phyloP scores from a whole-genome alignment of 2,797 vertebrate genomes.

The Mus caroli region DNA sequence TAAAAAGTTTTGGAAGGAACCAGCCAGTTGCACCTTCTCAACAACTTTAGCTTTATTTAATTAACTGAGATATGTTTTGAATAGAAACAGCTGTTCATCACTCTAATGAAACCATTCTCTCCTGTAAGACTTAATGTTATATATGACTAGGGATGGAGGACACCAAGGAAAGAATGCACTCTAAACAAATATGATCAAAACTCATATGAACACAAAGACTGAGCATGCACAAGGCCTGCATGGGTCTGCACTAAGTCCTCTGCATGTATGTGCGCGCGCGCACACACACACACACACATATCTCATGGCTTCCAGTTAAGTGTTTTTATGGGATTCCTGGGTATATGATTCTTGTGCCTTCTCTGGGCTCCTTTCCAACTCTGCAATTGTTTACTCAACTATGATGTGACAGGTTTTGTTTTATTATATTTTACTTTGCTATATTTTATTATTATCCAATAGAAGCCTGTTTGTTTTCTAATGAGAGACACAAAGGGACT shows the following conservation, averaged over 20 bases:
- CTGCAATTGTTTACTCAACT: neutral
- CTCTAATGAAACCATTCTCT: constrained; percentile 42
- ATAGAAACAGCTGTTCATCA: neutral
- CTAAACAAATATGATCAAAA: neutral
- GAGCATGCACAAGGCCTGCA: neutral
- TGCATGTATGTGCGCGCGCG: neutral
- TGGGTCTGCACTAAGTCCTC: neutral
- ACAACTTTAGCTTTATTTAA: constrained; percentile 43
- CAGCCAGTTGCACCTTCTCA: constrained; percentile 36
- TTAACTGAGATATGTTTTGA: constrained; percentile 52
- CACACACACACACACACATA: too few species aligned
- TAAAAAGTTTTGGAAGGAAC: constrained; percentile 60
- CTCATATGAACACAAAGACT: neutral
- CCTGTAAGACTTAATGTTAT: constrained; percentile 10
- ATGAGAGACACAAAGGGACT: neutral
- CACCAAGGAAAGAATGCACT: neutral
- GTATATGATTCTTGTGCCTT: neutral
- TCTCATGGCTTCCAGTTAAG: neutral
- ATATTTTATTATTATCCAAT: neutral
- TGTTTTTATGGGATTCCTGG: neutral
- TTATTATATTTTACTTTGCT: neutral
- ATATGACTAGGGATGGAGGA: neutral
- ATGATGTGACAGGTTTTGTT: neutral
- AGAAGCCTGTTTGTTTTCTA: neutral
- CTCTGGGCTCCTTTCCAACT: neutral